These are phyloP conservation scores for Coenonympha glycerion DNA, from an alignment of 2,888 invertebrate genomes.

Conservation along the genomic window DNA sequence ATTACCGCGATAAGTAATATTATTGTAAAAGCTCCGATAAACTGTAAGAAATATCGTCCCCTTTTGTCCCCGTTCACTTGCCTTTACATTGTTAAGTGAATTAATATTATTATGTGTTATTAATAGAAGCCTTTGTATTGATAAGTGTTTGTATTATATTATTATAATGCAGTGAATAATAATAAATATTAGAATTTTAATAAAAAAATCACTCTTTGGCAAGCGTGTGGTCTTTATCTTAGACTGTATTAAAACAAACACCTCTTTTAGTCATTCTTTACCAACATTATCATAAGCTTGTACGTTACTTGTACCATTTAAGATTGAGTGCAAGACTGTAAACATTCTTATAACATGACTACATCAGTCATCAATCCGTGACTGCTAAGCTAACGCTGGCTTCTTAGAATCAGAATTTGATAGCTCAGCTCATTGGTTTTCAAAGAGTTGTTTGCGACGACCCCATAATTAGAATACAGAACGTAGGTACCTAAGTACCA, in stretches of 20 bases:
- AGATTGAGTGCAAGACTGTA: background rate
- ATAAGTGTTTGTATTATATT: background rate
- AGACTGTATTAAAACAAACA: no score
- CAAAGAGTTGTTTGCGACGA: background rate
- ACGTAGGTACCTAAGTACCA: background rate
- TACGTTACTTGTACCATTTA: background rate
- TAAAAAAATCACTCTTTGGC: no score
- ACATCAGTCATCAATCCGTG: no score
- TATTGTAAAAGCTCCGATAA: slow-evolving; percentile 31
- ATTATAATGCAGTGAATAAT: no score
- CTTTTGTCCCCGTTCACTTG: slow-evolving; percentile 17
- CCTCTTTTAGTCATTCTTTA: no score
- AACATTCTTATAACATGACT: slow-evolving; percentile 2
- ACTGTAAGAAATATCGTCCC: slow-evolving; percentile 26
- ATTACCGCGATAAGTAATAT: slow-evolving; percentile 50
- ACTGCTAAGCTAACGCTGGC: slow-evolving; percentile 2
- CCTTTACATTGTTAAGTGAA: slow-evolving; percentile 9
- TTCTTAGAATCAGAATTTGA: slow-evolving; percentile 20
- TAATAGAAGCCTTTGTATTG: background rate
- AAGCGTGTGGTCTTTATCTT: no score
- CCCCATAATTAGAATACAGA: no score
- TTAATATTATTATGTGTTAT: background rate
- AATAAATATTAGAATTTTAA: no score
- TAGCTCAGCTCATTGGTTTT: slow-evolving; percentile 5
- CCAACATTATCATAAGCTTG: background rate